Evolutionary conservation across 2,113 vertebrate genomes (phyloP).

Genomic region (Heterocephalus glaber): DNA sequence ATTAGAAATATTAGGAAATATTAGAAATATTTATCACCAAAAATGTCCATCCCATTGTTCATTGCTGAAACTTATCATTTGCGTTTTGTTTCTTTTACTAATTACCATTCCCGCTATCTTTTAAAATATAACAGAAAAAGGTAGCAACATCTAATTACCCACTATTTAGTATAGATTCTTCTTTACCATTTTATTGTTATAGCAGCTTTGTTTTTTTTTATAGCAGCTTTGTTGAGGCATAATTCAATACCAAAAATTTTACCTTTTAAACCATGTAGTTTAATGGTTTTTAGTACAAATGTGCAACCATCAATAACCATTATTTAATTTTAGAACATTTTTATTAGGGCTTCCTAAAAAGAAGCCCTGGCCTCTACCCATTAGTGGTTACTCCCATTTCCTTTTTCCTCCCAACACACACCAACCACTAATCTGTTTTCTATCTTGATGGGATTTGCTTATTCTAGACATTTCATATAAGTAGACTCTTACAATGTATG

Average conservation of each 20-base stretch:
- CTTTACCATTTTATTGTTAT: background rate
- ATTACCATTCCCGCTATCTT: background rate
- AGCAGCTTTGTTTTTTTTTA: background rate
- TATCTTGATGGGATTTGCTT: background rate
- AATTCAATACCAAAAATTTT: background rate
- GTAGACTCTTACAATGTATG: background rate
- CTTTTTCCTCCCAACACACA: background rate
- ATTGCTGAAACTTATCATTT: slow-evolving; percentile 37
- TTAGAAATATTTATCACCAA: slow-evolving; percentile 18
- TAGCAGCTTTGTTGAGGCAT: background rate
- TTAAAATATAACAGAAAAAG: background rate
- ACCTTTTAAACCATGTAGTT: background rate
- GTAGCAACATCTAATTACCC: background rate
- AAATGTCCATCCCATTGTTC: background rate
- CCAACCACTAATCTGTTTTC: background rate
- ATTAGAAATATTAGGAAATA: slow-evolving; percentile 18
- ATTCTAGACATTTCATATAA: background rate
- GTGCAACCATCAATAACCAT: background rate
- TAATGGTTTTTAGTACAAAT: background rate
- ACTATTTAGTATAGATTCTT: background rate
- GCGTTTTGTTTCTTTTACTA: slow-evolving; percentile 18
- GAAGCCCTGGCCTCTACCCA: background rate
- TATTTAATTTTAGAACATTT: slow-evolving; percentile 33
- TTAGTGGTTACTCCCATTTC: background rate
- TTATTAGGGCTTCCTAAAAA: background rate